Conservation (phyloP, 2,113 vertebrate species). For the Bos taurus region DNA sequence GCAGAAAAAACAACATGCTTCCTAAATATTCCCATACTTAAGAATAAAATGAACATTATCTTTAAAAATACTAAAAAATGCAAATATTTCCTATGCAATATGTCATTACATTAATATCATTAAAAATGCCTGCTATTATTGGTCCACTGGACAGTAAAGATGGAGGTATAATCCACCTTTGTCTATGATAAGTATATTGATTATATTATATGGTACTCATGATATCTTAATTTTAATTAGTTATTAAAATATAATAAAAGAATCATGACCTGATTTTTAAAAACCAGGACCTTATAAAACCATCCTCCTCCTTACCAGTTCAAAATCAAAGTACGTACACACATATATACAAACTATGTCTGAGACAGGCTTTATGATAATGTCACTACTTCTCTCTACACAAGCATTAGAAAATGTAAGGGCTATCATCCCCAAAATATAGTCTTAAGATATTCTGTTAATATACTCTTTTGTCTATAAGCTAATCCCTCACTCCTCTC, state of each 20-base stretch:
- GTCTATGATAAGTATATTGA: neutral
- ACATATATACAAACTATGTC: neutral
- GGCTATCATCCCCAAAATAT: neutral
- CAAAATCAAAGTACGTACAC: neutral
- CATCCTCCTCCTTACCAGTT: neutral
- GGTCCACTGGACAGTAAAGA: neutral
- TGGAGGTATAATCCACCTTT: neutral
- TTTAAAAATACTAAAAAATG: neutral
- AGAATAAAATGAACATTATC: neutral
- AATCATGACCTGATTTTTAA: neutral
- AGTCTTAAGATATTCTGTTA: neutral
- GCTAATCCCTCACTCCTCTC: neutral
- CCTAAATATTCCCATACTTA: neutral
- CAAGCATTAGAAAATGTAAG: neutral
- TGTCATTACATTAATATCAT: neutral
- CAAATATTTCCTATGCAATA: neutral
- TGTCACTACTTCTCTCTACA: neutral
- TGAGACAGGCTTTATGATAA: neutral
- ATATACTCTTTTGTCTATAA: neutral
- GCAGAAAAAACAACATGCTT: neutral
- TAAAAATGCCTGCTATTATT: neutral
- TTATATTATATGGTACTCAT: neutral
- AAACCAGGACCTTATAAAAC: neutral
- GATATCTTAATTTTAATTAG: neutral
- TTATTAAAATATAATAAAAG: constrained; percentile 11